Evolutionary conservation across 2,113 vertebrate genomes (phyloP).

Genomic region (Hippocampus zosterae): DNA sequence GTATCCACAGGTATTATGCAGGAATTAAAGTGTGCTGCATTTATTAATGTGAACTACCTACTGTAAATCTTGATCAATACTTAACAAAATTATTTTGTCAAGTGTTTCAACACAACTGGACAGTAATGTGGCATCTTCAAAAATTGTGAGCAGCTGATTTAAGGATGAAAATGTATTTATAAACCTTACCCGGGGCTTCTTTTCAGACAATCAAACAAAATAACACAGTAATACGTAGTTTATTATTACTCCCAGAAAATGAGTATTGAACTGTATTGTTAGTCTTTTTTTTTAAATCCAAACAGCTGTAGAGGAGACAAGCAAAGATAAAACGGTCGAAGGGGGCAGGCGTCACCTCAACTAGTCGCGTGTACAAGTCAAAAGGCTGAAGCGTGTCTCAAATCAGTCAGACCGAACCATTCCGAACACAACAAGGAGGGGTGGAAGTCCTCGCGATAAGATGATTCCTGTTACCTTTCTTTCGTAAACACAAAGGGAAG

Average conservation of each 20-base stretch:
- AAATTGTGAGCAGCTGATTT: not conserved
- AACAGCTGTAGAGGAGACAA: not conserved
- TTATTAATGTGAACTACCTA: not conserved
- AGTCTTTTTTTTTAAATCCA: not conserved
- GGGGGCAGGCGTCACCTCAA: not conserved
- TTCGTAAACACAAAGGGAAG: rapidly evolving
- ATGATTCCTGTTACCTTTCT: rapidly evolving
- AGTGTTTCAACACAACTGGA: not conserved
- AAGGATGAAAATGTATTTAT: not conserved
- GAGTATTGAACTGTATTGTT: not conserved
- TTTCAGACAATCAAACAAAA: too few relatives aligned
- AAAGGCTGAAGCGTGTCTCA: constrained; percentile 52
- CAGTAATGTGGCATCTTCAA: not conserved
- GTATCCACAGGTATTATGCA: not conserved
- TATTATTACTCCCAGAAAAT: not conserved
- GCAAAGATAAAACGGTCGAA: not conserved
- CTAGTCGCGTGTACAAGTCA: constrained; percentile 40
- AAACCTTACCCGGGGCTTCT: too few relatives aligned
- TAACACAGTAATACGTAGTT: not conserved
- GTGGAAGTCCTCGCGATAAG: rapidly evolving
- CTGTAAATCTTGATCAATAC: not conserved
- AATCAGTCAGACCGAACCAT: constrained; percentile 48
- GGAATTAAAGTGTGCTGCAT: not conserved
- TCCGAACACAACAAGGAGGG: not conserved
- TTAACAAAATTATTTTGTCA: not conserved